Percentiles rank a stretch among this genome's conserved stretches.
These are phyloP conservation scores for Saccopteryx leptura DNA, from an alignment of 2,113 vertebrate genomes.

Conservation along the genomic window DNA sequence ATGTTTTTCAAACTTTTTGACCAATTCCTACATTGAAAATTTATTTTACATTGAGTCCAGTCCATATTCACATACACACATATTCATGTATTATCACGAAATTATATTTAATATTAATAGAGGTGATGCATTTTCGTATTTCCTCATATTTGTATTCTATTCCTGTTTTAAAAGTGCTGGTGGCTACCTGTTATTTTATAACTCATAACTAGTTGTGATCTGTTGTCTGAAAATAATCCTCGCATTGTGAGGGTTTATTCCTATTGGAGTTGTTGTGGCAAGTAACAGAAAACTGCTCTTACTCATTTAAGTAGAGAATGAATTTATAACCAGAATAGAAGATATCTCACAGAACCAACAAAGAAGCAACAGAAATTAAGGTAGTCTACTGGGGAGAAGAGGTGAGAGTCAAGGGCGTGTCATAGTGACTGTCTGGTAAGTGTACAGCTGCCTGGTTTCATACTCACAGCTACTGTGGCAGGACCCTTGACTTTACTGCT, in stretches of 20 bases:
- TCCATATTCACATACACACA: not conserved
- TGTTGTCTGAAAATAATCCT: not conserved
- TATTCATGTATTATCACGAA: not conserved
- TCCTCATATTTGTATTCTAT: not conserved
- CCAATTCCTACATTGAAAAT: not conserved
- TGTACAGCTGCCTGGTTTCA: not conserved
- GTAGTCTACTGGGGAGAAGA: not conserved
- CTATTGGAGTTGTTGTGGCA: not conserved
- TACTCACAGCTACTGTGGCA: accelerated
- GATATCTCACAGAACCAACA: not conserved
- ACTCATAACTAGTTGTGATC: not conserved
- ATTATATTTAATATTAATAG: not conserved
- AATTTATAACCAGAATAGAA: not conserved
- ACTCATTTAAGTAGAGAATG: not conserved
- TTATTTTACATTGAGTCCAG: not conserved
- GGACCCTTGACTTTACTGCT: not conserved
- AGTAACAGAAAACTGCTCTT: not conserved
- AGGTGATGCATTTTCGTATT: not conserved
- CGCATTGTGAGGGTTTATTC: not conserved
- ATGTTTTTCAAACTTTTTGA: not conserved
- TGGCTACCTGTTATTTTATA: not conserved
- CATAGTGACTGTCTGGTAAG: not conserved
- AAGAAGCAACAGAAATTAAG: not conserved
- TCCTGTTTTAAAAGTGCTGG: not conserved
- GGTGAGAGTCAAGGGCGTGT: not conserved